Conservation (phyloP, 2,888 invertebrate species). For the Chymomyza fuscimana region DNA sequence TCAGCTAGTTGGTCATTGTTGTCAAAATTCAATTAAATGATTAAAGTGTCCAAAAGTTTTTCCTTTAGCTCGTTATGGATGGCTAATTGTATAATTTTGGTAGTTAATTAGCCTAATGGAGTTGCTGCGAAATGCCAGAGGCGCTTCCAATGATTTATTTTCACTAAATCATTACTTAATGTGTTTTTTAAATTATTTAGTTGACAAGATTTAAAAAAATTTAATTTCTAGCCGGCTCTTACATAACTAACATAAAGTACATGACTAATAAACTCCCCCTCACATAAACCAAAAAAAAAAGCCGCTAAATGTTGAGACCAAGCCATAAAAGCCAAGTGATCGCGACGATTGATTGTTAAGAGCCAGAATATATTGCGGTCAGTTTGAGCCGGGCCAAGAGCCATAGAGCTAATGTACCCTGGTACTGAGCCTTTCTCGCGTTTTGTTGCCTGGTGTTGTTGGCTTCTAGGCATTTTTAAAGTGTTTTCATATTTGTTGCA, state of each 20-base stretch:
- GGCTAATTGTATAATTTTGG: conserved; percentile 43
- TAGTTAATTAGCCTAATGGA: conserved; percentile 46
- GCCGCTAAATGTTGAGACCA: conserved; percentile 51
- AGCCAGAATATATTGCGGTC: conserved; percentile 6
- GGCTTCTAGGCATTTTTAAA: conserved; percentile 35
- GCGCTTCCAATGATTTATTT: background rate
- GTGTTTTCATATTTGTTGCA: conserved; percentile 58
- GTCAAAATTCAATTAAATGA: conserved; percentile 65
- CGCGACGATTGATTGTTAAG: conserved; percentile 76
- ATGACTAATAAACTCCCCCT: conserved; percentile 1
- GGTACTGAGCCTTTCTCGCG: background rate
- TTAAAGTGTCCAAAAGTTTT: conserved; percentile 49
- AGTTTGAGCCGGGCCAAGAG: conserved; percentile 3
- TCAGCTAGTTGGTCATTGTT: conserved; percentile 26
- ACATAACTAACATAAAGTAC: conserved; percentile 16
- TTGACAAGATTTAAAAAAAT: background rate
- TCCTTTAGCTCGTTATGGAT: conserved; percentile 38
- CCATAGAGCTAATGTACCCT: background rate
- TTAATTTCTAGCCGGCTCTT: background rate
- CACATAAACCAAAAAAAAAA: conserved; percentile 10
- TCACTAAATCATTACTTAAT: background rate
- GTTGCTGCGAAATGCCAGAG: background rate
- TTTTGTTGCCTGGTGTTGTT: background rate
- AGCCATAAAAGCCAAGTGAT: conserved; percentile 42
- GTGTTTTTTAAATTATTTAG: background rate